Conservation (phyloP, 2,113 vertebrate genomes). For the Hydrochoerus hydrochaeris region DNA sequence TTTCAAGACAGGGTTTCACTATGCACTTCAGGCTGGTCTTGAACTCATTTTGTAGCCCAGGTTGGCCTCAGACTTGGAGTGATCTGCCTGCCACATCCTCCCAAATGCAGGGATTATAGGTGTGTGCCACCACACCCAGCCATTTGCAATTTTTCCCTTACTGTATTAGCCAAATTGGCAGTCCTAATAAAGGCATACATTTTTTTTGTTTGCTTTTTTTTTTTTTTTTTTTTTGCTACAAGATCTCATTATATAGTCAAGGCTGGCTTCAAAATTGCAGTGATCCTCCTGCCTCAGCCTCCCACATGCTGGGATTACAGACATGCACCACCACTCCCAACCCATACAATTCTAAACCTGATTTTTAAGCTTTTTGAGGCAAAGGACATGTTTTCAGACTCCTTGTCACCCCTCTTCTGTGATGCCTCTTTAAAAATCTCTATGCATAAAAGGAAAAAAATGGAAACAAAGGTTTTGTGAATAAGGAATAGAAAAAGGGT, state of each 20-base stretch:
- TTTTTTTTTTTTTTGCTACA: background rate
- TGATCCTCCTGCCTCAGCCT: background rate
- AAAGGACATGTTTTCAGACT: conserved; percentile 43
- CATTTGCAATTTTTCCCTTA: conserved; percentile 18
- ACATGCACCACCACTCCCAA: background rate
- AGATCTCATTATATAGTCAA: background rate
- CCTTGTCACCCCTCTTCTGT: background rate
- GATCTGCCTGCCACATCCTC: background rate
- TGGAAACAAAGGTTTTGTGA: background rate
- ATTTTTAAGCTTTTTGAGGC: conserved; percentile 34
- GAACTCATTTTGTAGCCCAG: background rate
- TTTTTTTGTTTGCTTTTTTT: background rate
- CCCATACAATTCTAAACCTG: conserved; percentile 27
- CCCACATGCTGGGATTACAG: background rate
- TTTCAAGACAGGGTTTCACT: background rate
- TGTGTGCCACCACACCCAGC: background rate
- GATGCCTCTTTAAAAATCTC: conserved; percentile 33
- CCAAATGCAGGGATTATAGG: background rate
- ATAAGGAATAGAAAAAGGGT: background rate
- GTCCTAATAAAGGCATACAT: background rate
- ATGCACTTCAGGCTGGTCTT: background rate
- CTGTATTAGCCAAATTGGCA: background rate
- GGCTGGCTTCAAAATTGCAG: background rate
- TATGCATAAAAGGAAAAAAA: background rate
- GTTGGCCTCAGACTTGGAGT: background rate